A percentile compares a stretch with the other conserved stretches of the same genome.
These are phyloP conservation scores for Callinectes sapidus DNA, from an alignment of 2,888 invertebrate genomes.

Conservation along the genomic window DNA sequence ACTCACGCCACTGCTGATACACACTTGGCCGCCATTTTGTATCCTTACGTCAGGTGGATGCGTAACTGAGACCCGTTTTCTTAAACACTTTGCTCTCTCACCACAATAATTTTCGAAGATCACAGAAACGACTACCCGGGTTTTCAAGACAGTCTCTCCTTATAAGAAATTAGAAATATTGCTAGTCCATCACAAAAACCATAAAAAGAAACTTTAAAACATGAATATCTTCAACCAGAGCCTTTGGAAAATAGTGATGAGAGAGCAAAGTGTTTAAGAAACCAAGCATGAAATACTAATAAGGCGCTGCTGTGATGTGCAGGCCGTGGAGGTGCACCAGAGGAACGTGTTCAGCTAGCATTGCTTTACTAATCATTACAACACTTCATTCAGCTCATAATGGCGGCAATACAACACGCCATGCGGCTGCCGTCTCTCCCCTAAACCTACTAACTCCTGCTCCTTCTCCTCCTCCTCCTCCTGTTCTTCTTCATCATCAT, in stretches of 20 bases:
- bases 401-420: background rate
- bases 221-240: too few species aligned
- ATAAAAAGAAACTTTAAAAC: too few species aligned
- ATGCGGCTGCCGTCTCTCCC: background rate
- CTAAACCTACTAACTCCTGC: background rate
- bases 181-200: too few species aligned
- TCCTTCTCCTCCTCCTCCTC: background rate
- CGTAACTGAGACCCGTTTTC: too few species aligned
- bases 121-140: too few species aligned
- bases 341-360: background rate
- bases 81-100: too few species aligned
- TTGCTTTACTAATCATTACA: background rate
- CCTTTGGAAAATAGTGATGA: too few species aligned
- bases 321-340: background rate
- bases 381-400: background rate
- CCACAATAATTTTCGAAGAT: too few species aligned
- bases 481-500: background rate
- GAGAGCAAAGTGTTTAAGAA: too few species aligned
- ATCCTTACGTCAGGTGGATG: background rate
- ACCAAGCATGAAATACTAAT: too few species aligned
- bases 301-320: background rate
- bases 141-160: too few species aligned
- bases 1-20: background rate
- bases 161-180: too few species aligned
- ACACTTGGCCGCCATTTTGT: conserved; percentile 2